Base-by-base conservation (phyloP, 1,140 invertebrate genomes). In the Drosophila saltans region DNA sequence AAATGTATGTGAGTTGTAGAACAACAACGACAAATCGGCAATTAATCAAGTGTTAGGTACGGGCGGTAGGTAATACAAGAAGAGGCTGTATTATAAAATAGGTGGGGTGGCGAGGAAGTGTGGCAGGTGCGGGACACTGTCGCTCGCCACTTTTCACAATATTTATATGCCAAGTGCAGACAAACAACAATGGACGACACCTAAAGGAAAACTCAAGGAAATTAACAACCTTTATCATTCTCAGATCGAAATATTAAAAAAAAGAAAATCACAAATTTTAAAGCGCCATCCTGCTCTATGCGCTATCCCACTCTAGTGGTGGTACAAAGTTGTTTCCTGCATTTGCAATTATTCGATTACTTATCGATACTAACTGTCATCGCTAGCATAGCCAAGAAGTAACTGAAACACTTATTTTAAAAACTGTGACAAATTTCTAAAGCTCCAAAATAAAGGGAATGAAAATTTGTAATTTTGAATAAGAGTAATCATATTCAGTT, bases 21-120 rank as follows among this genome's bases (percentile, higher is more conserved):
- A 75, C 77, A 88, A 89, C 76, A 88, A 77, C 69, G 66, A 77
- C 77, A 89, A 89, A 89, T 89, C 84, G 84, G 80, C 84, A 89
- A 89, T 89, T 89, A 89, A 89, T 89, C 85, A 89, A 81, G 66
- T 78, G 71, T 66, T 62, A 36, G 61, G 28, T 33, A 57, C 21
- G 36, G 48, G 24, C 43, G 52, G 45, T 26, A 52, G 45, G 45
- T 52, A 26, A 52, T 52, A 48, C 45, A 48, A 26, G 24, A 52
- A 52, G 45, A 41, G 65, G 28, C 26, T 57, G n/a, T 11, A 5
- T 5, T 36, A 36, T 36, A 36, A 36, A 36, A 36, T 5, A 6
- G 33, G 33, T 36, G 8, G 21, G 30, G 16, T 24, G 43, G 26
- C 33, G 40, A 39, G 28, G 1, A 30, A 56, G 45, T 16, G 26